phyloP scores from a whole-genome alignment of 2,888 invertebrate genomes.

The Eledona agricola region DNA sequence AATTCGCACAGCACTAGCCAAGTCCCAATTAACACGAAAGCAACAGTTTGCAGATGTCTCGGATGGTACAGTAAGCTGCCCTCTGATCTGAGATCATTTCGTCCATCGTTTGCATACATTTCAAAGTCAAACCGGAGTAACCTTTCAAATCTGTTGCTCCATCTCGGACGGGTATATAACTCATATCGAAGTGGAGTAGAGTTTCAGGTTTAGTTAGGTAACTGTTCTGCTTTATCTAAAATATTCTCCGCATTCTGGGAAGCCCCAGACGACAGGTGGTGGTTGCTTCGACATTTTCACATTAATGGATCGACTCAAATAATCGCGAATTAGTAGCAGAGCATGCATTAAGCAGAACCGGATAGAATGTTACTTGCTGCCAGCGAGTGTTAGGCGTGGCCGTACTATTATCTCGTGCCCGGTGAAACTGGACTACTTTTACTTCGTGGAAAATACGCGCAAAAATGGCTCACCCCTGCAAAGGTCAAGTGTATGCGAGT shows the following conservation, averaged over 20 bases:
- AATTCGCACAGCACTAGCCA: too few relatives aligned
- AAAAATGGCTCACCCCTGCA: slow-evolving; percentile 12
- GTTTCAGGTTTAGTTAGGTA: slow-evolving; percentile 10
- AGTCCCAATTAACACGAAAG: too few relatives aligned
- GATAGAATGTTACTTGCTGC: slow-evolving; percentile 40
- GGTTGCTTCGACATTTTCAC: neutral
- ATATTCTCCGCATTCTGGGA: slow-evolving; percentile 14
- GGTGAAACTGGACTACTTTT: slow-evolving; percentile 44
- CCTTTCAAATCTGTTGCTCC: slow-evolving; percentile 22
- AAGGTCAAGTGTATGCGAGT: slow-evolving; percentile 6
- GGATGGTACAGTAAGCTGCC: too few relatives aligned
- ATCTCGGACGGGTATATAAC: slow-evolving; percentile 21
- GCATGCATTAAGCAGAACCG: slow-evolving; percentile 32
- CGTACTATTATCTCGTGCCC: slow-evolving; percentile 29
- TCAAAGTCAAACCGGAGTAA: slow-evolving; percentile 25
- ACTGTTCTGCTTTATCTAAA: slow-evolving; percentile 26
- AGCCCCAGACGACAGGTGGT: slow-evolving; percentile 8
- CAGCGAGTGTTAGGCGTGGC: slow-evolving; percentile 37
- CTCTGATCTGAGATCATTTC: too few relatives aligned
- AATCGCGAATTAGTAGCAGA: slow-evolving; percentile 12
- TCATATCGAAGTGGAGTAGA: slow-evolving; percentile 14
- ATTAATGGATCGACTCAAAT: slow-evolving; percentile 18
- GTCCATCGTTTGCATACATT: slow-evolving; percentile 31
- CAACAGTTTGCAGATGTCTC: too few relatives aligned
- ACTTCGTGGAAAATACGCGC: slow-evolving; percentile 32